Percentiles rank a stretch among this genome's conserved stretches.
Conservation (phyloP, 2,797 vertebrate species). For the Bryconaethiops microstoma region DNA sequence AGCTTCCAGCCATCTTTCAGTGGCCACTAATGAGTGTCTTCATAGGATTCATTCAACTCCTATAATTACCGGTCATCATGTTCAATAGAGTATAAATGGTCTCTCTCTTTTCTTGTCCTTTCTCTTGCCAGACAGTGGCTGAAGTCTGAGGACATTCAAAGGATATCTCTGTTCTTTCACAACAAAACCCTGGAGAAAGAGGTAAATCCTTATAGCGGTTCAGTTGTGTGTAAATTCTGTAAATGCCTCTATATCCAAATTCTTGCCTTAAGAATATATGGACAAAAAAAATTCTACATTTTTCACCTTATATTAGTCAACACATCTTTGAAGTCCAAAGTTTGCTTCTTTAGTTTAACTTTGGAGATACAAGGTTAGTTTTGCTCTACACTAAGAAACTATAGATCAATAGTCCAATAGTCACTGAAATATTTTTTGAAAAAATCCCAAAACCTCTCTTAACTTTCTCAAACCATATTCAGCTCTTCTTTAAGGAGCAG, state of each 20-base stretch:
- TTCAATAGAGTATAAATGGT: background rate
- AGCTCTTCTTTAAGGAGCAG: no score
- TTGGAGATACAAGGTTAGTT: no score
- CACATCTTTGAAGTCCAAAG: no score
- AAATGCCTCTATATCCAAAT: background rate
- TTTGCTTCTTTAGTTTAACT: no score
- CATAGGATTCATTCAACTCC: background rate
- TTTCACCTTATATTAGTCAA: no score
- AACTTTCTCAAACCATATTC: no score
- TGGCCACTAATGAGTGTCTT: background rate
- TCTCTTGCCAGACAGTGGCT: slow-evolving; percentile 88
- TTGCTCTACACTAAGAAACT: no score
- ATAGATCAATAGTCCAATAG: no score
- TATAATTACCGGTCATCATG: background rate
- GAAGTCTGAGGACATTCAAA: slow-evolving; percentile 98
- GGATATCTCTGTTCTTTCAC: slow-evolving; percentile 97
- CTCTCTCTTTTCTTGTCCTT: background rate
- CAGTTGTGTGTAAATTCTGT: background rate
- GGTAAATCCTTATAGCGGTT: slow-evolving; percentile 79
- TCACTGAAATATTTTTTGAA: no score
- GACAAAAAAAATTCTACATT: no score
- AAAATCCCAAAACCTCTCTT: no score
- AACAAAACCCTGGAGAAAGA: slow-evolving; percentile 96
- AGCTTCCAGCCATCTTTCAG: background rate
- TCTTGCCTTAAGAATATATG: no score